Evolutionary conservation across 2,888 invertebrate species (phyloP), one percentile per base, ranked within the genome.

Genomic region (Lordiphosa andalusiaca): DNA sequence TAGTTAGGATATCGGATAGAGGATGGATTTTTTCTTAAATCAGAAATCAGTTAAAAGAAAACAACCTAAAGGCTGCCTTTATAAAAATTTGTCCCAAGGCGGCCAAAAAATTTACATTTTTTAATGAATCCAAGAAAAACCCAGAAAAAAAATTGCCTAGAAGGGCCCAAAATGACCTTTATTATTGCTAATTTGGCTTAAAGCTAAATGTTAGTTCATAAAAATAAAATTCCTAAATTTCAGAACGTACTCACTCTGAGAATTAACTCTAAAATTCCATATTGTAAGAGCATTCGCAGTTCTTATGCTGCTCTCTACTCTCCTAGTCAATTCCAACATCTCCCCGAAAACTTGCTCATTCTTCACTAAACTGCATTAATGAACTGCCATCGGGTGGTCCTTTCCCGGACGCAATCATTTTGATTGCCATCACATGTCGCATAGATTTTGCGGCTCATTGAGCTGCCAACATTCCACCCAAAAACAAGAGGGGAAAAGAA

Each of bases 351-450:
- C 64, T 67, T 59, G 44, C 46, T 47, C 36, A 39, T 49, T 49
- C 53, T 70, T 75, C 61, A 60, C 59, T 74, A 62, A 77, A 77
- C 68, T 74, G 74, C 74, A 76, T 77, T 77, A 77, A 80, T 75
- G 47, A 69, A 66, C 52, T 39, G 48, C 25, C 42, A 38, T 23
- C 35, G 40, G 19, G 9, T 12, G 46, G 35, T 36, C 5, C 25
- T 33, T 40, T 12, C 41, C 23, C 35, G 49, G 40, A 50, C 49
- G 71, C 75, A 78, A 75, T 76, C 75, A 67, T 52, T 65, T 78
- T 76, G 78, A 76, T 76, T 76, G 75, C 75, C 75, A 71, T 76
- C 81, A 71, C 81, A 73, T 76, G 76, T 76, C 81, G 73, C 76
- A 73, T 73, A 71, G 71, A 77, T 77, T 81, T 81, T 66, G 58